Evolutionary conservation across 2,797 vertebrate genomes (phyloP).

Genomic region (Clarias pachynema): DNA sequence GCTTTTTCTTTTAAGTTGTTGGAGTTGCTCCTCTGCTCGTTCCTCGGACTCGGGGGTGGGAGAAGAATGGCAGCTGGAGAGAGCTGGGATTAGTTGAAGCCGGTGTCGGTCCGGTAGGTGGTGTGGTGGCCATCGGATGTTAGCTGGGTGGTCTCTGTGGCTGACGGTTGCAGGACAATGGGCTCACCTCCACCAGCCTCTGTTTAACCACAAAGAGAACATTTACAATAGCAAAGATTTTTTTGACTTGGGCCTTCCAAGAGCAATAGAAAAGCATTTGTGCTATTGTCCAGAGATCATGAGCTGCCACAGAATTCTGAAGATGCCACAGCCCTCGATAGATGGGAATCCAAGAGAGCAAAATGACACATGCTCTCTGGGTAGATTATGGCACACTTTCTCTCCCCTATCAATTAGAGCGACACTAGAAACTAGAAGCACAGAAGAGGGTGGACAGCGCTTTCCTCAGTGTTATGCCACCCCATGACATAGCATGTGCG

Average conservation of each 20-base stretch:
- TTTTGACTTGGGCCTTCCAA: background rate
- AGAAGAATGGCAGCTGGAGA: constrained; percentile 67
- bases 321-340: background rate
- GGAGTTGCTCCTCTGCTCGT: constrained; percentile 72
- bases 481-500: background rate
- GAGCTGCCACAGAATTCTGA: background rate
- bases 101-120: constrained; percentile 92
- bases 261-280: constrained; percentile 14
- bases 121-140: constrained; percentile 90
- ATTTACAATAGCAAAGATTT: constrained; percentile 3
- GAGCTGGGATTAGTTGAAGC: constrained; percentile 86
- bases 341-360: constrained; percentile 13
- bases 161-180: constrained; percentile 92
- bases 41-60: constrained; percentile 62
- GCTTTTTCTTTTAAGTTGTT: constrained; percentile 56
- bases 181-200: constrained; percentile 80
- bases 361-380: background rate
- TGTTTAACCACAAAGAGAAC: constrained; percentile 51
- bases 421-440: background rate
- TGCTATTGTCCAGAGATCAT: constrained; percentile 4
- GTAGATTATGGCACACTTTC: background rate
- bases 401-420: constrained; percentile 9
- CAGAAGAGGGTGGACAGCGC: background rate
- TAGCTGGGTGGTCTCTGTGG: constrained; percentile 97
- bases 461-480: background rate